phyloP scores from a whole-genome alignment of 2,113 vertebrate genomes.

The Cochlearius cochlearius region DNA sequence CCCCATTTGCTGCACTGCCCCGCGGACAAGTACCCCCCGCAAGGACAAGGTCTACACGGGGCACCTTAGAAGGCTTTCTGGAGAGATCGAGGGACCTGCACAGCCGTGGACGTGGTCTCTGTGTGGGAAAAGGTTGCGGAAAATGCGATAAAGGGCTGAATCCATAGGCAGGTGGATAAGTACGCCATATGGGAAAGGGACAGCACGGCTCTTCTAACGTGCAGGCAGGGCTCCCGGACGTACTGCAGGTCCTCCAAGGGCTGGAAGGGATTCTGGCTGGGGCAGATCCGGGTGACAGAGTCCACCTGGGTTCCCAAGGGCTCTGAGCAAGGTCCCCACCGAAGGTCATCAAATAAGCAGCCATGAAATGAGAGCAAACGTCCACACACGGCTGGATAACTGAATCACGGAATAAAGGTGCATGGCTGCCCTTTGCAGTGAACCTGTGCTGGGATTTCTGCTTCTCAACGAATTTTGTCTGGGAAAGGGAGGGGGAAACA shows the following conservation, averaged over 20 bases:
- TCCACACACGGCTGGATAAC: too few species aligned
- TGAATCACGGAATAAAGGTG: not conserved
- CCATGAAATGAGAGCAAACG: not conserved
- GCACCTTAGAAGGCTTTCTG: not conserved
- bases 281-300: not conserved
- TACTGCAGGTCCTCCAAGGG: not conserved
- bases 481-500: not conserved
- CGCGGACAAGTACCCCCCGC: rapidly evolving
- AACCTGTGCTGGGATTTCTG: not conserved
- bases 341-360: not conserved
- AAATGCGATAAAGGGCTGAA: not conserved
- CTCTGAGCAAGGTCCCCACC: not conserved
- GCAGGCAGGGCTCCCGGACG: not conserved
- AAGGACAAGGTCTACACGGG: not conserved
- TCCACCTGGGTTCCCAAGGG: not conserved
- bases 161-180: rapidly evolving
- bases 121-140: not conserved
- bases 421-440: not conserved
- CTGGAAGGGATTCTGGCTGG: too few species aligned
- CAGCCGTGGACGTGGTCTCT: rapidly evolving
- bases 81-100: not conserved
- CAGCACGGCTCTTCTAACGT: rapidly evolving
- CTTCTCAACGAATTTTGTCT: not conserved
- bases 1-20: too few species aligned
- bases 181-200: rapidly evolving